Evolutionary conservation across 2,888 invertebrate species (phyloP).

Genomic region (Taenaris catops): DNA sequence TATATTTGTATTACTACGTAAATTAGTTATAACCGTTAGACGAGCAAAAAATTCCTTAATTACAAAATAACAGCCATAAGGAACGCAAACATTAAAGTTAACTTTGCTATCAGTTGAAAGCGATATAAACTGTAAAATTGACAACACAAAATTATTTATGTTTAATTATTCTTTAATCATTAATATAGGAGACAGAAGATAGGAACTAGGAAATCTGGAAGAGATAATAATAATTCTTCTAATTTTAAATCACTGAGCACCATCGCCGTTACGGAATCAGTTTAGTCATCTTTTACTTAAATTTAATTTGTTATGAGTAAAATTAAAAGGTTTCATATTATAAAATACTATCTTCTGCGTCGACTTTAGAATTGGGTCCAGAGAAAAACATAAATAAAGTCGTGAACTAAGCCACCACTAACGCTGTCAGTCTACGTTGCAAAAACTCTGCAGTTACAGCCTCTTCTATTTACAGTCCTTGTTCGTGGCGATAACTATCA

Average conservation of each 20-base stretch:
- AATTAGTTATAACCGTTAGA: constrained; percentile 9
- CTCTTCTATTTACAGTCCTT: too few species aligned
- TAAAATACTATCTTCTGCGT: too few species aligned
- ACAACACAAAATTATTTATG: constrained; percentile 11
- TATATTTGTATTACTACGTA: constrained; percentile 4
- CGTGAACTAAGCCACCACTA: too few species aligned
- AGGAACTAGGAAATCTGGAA: not conserved
- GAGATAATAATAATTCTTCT: not conserved
- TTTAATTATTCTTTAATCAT: not conserved
- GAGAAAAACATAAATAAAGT: too few species aligned
- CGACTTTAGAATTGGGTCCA: too few species aligned
- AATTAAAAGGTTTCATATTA: too few species aligned
- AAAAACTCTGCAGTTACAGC: too few species aligned
- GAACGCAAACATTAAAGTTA: constrained; percentile 9
- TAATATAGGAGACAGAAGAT: constrained; percentile 5
- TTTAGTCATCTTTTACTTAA: too few species aligned
- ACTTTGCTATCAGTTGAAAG: constrained; percentile 10
- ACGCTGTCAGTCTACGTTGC: too few species aligned
- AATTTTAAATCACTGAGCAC: not conserved
- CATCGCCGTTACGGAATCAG: too few species aligned
- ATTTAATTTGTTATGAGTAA: too few species aligned
- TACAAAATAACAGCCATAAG: constrained; percentile 18
- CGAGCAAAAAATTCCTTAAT: constrained; percentile 17
- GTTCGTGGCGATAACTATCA: too few species aligned
- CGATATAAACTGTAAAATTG: constrained; percentile 14